A percentile compares a stretch with the other conserved stretches of the same genome.
Evolutionary conservation across 2,888 invertebrate genomes (phyloP).

Genomic region (Bugulina stolonifera): DNA sequence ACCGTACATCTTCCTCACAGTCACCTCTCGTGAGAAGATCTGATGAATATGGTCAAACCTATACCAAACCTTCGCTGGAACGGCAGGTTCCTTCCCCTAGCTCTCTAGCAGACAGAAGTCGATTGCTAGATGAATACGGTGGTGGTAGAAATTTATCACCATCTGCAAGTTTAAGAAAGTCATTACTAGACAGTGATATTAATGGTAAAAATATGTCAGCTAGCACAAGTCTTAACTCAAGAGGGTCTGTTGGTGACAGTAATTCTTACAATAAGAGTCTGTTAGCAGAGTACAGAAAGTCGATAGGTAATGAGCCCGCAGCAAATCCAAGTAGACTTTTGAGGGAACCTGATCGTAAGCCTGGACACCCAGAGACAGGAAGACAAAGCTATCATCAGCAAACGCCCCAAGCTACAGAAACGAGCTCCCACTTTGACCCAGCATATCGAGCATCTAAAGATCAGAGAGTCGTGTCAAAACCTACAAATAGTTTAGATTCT

Average conservation of each 20-base stretch:
- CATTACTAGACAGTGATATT: neutral
- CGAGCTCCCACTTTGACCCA: neutral
- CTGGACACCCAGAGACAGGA: neutral
- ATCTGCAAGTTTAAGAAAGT: neutral
- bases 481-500: neutral
- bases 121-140: neutral
- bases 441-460: neutral
- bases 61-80: neutral
- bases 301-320: neutral
- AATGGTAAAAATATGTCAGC: neutral
- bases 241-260: neutral
- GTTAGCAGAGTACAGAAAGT: conserved; percentile 6
- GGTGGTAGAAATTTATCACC: neutral
- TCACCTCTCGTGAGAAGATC: neutral
- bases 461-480: neutral
- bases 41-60: neutral
- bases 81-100: neutral
- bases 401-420: conserved; percentile 7
- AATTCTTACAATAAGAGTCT: neutral
- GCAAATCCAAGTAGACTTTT: neutral
- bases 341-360: neutral
- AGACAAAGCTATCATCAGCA: conserved; percentile 11
- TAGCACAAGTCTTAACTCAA: neutral
- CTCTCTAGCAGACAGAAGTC: neutral
- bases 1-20: neutral